Percentiles rank a stretch among this genome's conserved stretches.
Evolutionary conservation across 2,113 vertebrate species (phyloP).

Genomic region (Cyprinus carpio): DNA sequence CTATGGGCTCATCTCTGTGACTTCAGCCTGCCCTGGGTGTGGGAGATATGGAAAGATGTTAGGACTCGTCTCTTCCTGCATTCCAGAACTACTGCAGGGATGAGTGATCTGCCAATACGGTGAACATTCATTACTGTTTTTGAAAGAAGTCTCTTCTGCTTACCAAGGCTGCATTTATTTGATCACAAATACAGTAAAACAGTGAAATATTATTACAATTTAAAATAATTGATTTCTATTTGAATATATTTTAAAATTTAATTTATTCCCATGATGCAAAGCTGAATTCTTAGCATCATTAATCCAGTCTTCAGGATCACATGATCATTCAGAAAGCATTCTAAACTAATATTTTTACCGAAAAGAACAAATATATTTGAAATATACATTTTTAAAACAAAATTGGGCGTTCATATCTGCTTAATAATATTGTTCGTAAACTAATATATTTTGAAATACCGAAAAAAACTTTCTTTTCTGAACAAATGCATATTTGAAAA

Average conservation of each 20-base stretch:
- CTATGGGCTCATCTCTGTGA: conserved; percentile 21
- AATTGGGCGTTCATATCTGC: too few species aligned
- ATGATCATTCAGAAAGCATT: neutral
- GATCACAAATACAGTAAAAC: neutral
- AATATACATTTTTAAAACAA: too few species aligned
- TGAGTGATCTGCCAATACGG: conserved; percentile 36
- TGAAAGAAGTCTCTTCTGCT: neutral
- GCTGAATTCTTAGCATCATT: neutral
- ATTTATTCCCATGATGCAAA: neutral
- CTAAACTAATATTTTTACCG: too few species aligned
- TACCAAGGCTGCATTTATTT: neutral
- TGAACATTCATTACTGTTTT: neutral
- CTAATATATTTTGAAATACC: too few species aligned
- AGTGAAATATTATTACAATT: neutral
- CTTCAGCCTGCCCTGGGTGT: conserved; percentile 65
- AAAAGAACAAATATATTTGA: too few species aligned
- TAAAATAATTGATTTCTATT: neutral
- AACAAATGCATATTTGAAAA: too few species aligned
- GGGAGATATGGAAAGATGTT: conserved; percentile 60
- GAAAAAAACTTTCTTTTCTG: too few species aligned
- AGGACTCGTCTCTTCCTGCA: conserved; percentile 68
- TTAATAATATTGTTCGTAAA: too few species aligned
- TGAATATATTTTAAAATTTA: neutral
- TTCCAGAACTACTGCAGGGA: conserved; percentile 66
- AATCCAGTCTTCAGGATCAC: neutral